Evolutionary conservation across 2,888 invertebrate genomes (phyloP), one percentile per base, ranked within the genome.

Genomic region (Eurois occulta): DNA sequence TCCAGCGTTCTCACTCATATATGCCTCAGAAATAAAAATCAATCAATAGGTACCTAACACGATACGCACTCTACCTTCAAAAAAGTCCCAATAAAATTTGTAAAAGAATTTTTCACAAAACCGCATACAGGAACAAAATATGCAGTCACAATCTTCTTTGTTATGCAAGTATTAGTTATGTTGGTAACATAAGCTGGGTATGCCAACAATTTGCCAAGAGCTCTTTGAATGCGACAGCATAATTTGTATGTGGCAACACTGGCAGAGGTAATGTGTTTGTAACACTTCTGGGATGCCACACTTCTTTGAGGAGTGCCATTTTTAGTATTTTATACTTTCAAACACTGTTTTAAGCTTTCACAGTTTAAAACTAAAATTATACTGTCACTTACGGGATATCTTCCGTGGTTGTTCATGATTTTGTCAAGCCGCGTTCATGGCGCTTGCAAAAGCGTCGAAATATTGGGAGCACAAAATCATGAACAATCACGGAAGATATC

Each of bases 141-240:
- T 78, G 72, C 73, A 48, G 60, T 58, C 18, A 32, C 35, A 77
- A 85, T 67, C 32, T 78, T 73, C 78, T 55, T 71, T 73, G 82
- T 78, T 78, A 85, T 85, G 79, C 79, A 68, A 72, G 75, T 84
- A 78, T 85, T 81, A 87, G 79, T 70, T 74, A 84, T 82, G 86
- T 84, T 81, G 75, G 52, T 58, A 79, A 76, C 76, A 66, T 75
- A 78, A 79, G 77, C 77, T 75, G 81, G 79, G 83, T 83, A 86
- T 83, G 86, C 88, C 76, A 89, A 89, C 88, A 90, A 89, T 88
- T 87, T 88, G 79, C 78, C 66, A 74, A 80, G 64, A 83, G 72
- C 78, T 77, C 62, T 80, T 77, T 72, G 81, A 75, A 81, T 78
- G 78, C 70, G 83, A 81, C 75, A 72, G 82, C 69, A 72, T 83